Evolutionary conservation across 2,888 invertebrate genomes (phyloP), one percentile per base, ranked within the genome.

Genomic region (Spodoptera picta): DNA sequence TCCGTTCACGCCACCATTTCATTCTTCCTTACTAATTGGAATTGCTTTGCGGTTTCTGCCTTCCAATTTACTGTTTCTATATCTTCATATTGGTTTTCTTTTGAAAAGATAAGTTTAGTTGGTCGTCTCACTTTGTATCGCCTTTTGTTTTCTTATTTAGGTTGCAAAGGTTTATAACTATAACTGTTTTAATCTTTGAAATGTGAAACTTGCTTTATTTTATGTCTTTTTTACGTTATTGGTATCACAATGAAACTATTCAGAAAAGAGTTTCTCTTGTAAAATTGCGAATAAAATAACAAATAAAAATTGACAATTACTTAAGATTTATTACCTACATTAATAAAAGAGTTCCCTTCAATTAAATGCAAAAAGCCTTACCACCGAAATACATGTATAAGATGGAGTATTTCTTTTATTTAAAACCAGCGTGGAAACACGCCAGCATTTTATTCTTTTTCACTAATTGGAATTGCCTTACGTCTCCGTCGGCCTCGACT

Each of bases 21-120:
- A 77, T 72, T 79, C 65, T 79, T 70, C 54, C 48, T 60, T 45
- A 58, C 69, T 79, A 79, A 79, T 79, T 79, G 77, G 64, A 79
- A 79, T 77, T 68, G 77, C 69, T 77, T 64, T 68, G 65, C 69
- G 62, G 65, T 55, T 14, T 53, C 49, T 43, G 59, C 55, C 61
- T 43, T 42, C 46, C 23, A 57, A 63, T 58, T 67, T 69, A 64
- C 59, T 64, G 70, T 69, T 50, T 57, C 36, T 53, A 41, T 74
- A 51, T 50, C 75, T 74, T 54, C 70, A 64, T 54, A 60, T 24
- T 27, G 23, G 27, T 66, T 60, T 66, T 46, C 69, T 62, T 58
- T 36, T 55, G 19, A 55, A 41, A 24, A 24, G 14, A 24, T 52
- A 44, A 50, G 46, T 55, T 51, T 1, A 19, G 49, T n/a, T 53